These are phyloP conservation scores for Drosophila sp. DNA, from an alignment of 1,140 invertebrate species.

Conservation along the genomic window DNA sequence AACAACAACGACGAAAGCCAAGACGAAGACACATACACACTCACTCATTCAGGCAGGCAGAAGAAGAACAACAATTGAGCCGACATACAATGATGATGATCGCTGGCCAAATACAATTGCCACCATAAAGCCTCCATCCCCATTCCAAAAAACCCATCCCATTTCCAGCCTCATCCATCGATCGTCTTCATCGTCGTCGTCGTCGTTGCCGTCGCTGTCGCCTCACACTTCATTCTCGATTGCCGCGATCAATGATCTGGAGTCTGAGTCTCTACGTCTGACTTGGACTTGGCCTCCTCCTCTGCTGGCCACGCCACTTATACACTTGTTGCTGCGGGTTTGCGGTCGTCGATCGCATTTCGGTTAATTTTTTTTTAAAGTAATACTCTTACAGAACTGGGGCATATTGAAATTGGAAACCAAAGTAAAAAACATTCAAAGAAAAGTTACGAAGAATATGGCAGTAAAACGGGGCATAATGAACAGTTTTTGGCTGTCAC, in stretches of 20 bases:
- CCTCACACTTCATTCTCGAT: slow-evolving; percentile 53
- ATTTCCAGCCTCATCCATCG: slow-evolving; percentile 35
- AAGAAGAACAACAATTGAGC: slow-evolving; percentile 68
- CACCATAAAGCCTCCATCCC: slow-evolving; percentile 65
- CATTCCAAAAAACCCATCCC: slow-evolving; percentile 20
- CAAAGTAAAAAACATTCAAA: not conserved
- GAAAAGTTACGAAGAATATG: not conserved
- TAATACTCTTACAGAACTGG: slow-evolving; percentile 26
- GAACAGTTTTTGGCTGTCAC: too few relatives aligned
- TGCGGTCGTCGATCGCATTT: slow-evolving; percentile 76
- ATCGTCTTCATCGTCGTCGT: slow-evolving; percentile 18
- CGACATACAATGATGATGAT: slow-evolving; percentile 63
- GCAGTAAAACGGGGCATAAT: too few relatives aligned
- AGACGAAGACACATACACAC: not conserved
- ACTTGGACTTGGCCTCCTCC: slow-evolving; percentile 18
- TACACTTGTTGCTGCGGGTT: slow-evolving; percentile 82
- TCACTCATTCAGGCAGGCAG: not conserved
- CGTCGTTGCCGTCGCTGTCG: slow-evolving; percentile 5
- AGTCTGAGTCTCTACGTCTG: slow-evolving; percentile 25
- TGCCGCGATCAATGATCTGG: slow-evolving; percentile 79
- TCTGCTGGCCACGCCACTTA: slow-evolving; percentile 63
- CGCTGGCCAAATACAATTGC: slow-evolving; percentile 77
- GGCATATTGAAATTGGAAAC: not conserved
- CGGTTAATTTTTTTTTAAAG: slow-evolving; percentile 59
- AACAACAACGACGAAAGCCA: slow-evolving; percentile 1